A percentile compares a stretch with the other conserved stretches of the same genome.
Evolutionary conservation across 37 sponge, comb jelly and placozoan genomes (phyloP).

Genomic region (Lycopodina hypogea): DNA sequence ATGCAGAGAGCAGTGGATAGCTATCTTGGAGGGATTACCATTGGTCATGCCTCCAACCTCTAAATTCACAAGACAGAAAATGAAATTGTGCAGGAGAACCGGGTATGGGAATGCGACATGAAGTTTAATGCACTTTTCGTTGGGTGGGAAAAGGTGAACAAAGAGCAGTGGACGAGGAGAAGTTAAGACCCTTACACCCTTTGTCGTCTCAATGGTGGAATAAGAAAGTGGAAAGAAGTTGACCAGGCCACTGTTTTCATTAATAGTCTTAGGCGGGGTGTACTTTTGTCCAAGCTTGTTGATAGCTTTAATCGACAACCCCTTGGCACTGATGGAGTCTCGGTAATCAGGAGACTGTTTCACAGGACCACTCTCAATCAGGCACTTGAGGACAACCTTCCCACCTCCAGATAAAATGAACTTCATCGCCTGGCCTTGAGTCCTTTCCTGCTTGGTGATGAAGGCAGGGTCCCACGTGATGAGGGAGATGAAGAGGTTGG

Average conservation of each 20-base stretch:
- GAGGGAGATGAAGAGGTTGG: constrained; percentile 32
- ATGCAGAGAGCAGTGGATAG: constrained; percentile 14
- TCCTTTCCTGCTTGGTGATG: background rate
- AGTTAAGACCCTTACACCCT: constrained; percentile 17
- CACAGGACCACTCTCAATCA: constrained; percentile 8
- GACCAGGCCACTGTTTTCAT: constrained; percentile 20
- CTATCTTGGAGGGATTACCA: constrained; percentile 36
- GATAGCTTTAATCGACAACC: constrained; percentile 3
- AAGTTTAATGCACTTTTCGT: constrained; percentile 27
- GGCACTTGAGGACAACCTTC: constrained; percentile 29
- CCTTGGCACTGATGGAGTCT: too few species aligned
- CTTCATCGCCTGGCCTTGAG: background rate
- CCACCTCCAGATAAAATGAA: constrained; percentile 48
- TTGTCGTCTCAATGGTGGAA: background rate
- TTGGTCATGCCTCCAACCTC: constrained; percentile 14
- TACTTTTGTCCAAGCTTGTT: constrained; percentile 28
- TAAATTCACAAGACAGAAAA: constrained; percentile 17
- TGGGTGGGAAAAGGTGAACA: constrained; percentile 25
- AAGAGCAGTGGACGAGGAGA: background rate
- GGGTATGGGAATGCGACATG: constrained; percentile 36
- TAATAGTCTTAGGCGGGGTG: constrained; percentile 14
- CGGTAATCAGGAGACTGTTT: background rate
- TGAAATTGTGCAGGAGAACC: constrained; percentile 35
- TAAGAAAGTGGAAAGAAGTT: constrained; percentile 38
- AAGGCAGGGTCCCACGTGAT: constrained; percentile 1